phyloP scores from a whole-genome alignment of 2,888 invertebrate genomes.

The Ochlodes sylvanus region DNA sequence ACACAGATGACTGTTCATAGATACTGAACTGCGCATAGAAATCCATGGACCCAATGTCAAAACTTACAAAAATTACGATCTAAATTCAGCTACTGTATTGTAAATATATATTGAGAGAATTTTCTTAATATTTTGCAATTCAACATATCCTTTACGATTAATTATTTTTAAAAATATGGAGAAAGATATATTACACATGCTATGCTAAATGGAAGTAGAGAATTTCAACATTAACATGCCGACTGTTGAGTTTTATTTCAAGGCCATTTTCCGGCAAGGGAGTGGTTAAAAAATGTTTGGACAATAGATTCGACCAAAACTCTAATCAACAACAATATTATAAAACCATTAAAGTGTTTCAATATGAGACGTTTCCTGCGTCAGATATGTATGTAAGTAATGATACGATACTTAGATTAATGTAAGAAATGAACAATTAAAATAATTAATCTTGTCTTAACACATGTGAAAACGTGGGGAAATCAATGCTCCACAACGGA shows the following conservation, averaged over 20 bases:
- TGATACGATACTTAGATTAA: slow-evolving; percentile 9
- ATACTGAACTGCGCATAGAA: too few relatives aligned
- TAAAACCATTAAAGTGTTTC: not conserved
- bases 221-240: not conserved
- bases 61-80: not conserved
- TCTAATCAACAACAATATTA: not conserved
- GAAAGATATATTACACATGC: slow-evolving; percentile 8
- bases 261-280: not conserved
- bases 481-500: not conserved
- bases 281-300: too few relatives aligned
- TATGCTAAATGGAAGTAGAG: not conserved
- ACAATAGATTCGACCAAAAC: slow-evolving; percentile 1
- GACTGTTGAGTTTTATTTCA: not conserved
- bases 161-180: slow-evolving; percentile 5
- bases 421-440: not conserved
- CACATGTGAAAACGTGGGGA: not conserved
- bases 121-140: too few relatives aligned
- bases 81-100: too few relatives aligned
- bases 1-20: too few relatives aligned
- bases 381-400: slow-evolving; percentile 7
- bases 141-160: not conserved
- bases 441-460: not conserved
- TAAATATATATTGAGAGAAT: too few relatives aligned
- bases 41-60: not conserved
- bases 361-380: not conserved